Conservation (phyloP, 2,113 vertebrate genomes). For the Vidua macroura region DNA sequence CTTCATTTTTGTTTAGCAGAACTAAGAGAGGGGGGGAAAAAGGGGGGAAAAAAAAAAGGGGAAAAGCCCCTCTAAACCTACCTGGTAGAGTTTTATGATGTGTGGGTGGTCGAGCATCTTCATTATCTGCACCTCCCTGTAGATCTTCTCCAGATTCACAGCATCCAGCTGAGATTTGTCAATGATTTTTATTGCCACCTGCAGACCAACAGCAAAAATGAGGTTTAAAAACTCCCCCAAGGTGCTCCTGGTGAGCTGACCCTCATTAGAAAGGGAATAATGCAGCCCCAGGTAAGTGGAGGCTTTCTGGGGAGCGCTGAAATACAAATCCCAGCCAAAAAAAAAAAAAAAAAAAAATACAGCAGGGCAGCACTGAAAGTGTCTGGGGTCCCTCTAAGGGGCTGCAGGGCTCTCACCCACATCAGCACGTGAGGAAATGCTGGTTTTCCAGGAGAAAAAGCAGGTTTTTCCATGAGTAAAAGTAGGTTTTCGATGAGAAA, state of each 20-base stretch:
- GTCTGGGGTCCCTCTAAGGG: not conserved
- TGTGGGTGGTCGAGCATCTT: conserved; percentile 97
- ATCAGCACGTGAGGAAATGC: not conserved
- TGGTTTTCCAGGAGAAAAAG: not conserved
- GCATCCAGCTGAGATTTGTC: conserved; percentile 97
- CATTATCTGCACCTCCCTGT: conserved; percentile 98
- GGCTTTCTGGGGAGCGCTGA: not conserved
- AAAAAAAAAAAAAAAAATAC: too few species aligned
- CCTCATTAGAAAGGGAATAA: not conserved
- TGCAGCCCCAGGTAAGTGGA: not conserved
- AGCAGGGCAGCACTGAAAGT: not conserved
- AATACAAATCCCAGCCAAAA: not conserved
- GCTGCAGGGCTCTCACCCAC: not conserved
- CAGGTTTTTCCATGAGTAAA: not conserved
- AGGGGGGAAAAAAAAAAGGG: too few species aligned
- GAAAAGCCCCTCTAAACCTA: not conserved
- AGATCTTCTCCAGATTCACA: conserved; percentile 97
- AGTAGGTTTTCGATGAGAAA: not conserved
- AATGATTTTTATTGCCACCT: conserved; percentile 99
- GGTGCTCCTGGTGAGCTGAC: not conserved
- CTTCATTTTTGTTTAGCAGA: not conserved
- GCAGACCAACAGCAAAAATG: conserved; percentile 46
- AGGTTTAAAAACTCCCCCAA: not conserved
- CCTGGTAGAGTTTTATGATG: conserved; percentile 98
- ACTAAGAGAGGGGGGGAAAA: not conserved